Base-by-base conservation (phyloP, 2,797 vertebrate species). In the Nyctalus aviator region DNA sequence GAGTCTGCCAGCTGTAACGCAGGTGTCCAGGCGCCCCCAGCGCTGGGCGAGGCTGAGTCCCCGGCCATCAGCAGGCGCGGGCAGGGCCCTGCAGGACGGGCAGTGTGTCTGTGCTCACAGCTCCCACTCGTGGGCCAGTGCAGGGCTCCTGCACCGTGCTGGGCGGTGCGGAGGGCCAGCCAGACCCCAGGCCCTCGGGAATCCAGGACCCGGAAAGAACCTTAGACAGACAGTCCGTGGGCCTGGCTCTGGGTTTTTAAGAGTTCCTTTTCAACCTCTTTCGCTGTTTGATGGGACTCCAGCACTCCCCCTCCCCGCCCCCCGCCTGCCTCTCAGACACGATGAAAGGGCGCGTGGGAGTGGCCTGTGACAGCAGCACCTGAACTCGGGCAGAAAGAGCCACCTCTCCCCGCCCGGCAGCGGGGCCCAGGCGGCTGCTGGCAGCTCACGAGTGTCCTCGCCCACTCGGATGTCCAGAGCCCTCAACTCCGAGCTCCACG, bases 1-100 rank as follows among this genome's bases (percentile, higher is more conserved):
- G 48, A 72, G 27, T 66, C 44, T n/a, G 11, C 69, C 53, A 44
- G n/a, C 44, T 7, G 18, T 23, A 69, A 48, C 32, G 17, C 4
- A 18, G 64, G 37, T 20, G 21, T 18, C 55, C 4, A 72, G 81
- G 27, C 9, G 30, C 66, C 4, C 14, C 4, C 10, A 9, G n/a
- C 37, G 6, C 0, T 5, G 23, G 72, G n/a, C 2, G 53, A 66
- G 27, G 64, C 59, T 2, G 35, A n/a, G 73, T 27, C 35, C 76
- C 76, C 14, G 18, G 44, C 2, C 44, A 7, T 11, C 25, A 7
- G 9, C 46, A 23, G 35, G 23, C 37, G 25, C 57, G 50, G 69
- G 6, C 0, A 13, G 17, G 0, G 6, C 35, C 21, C 5, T n/a
- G 78, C 0, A 17, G 59, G 12, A 48, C 6, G 5, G 73, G 73